Evolutionary conservation across 2,797 vertebrate genomes (phyloP).

Genomic region (Chelon auratus): DNA sequence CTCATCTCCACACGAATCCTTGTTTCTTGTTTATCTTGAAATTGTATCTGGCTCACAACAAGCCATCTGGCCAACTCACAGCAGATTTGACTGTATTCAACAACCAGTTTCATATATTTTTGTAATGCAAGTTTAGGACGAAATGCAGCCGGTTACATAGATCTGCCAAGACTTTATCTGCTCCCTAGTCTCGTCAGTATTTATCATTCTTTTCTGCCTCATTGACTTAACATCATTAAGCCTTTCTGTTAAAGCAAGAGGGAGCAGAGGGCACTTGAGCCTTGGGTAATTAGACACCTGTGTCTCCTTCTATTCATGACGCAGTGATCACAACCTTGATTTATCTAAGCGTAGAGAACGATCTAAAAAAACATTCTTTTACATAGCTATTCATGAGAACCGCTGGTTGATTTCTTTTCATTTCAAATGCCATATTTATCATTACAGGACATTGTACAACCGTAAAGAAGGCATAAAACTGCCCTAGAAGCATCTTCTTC

Average conservation of each 20-base stretch:
- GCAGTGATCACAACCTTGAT: constrained; percentile 47
- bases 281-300: constrained; percentile 81
- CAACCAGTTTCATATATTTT: constrained; percentile 6
- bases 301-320: constrained; percentile 64
- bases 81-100: constrained; percentile 1
- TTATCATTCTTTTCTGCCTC: constrained; percentile 66
- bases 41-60: constrained; percentile 4
- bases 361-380: constrained; percentile 30
- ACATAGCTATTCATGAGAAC: constrained; percentile 5
- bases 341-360: constrained; percentile 41
- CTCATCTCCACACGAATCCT: not conserved
- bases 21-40: not conserved
- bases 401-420: constrained; percentile 23
- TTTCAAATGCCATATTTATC: not conserved
- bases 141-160: constrained; percentile 26
- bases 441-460: not conserved
- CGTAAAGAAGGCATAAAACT: not conserved
- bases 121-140: constrained; percentile 3
- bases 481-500: constrained; percentile 33
- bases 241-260: constrained; percentile 53
- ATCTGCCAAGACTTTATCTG: constrained; percentile 49
- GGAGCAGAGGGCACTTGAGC: constrained; percentile 70
- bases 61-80: not conserved
- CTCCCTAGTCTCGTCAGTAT: constrained; percentile 50
- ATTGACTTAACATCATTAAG: constrained; percentile 67